Percentiles rank a stretch among this genome's conserved stretches.
Evolutionary conservation across 2,797 vertebrate genomes (phyloP).

Genomic region (Takifugu ocellatus): DNA sequence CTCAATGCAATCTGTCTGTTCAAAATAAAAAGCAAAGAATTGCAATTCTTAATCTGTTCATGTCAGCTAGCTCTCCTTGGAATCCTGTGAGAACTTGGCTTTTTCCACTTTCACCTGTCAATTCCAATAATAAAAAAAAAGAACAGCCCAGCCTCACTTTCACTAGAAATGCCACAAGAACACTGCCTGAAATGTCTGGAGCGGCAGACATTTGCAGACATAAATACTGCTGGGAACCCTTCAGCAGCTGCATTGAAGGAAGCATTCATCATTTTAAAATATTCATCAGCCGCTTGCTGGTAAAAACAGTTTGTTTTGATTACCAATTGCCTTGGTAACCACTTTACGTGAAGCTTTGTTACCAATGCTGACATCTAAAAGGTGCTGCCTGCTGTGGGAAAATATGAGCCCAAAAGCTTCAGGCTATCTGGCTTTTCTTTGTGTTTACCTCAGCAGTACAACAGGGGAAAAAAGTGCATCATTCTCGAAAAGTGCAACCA

Average conservation of each 20-base stretch:
- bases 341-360: slow-evolving; percentile 36
- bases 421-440: slow-evolving; percentile 23
- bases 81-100: too few species aligned
- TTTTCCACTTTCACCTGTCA: too few species aligned
- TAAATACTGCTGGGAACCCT: slow-evolving; percentile 8
- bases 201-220: not conserved
- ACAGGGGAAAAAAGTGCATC: not conserved
- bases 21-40: too few species aligned
- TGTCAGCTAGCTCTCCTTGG: too few species aligned
- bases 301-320: slow-evolving; percentile 10
- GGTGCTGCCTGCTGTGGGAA: slow-evolving; percentile 33
- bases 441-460: slow-evolving; percentile 15
- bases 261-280: slow-evolving; percentile 2
- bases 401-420: slow-evolving; percentile 25
- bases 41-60: too few species aligned
- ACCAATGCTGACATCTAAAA: slow-evolving; percentile 41
- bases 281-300: slow-evolving; percentile 4
- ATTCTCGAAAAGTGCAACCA: too few species aligned
- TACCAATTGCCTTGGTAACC: slow-evolving; percentile 11
- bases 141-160: too few species aligned
- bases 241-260: not conserved
- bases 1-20: too few species aligned
- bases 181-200: not conserved
- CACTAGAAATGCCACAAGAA: not conserved
- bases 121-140: too few species aligned